Evolutionary conservation across 2,888 invertebrate genomes (phyloP), one percentile per base, ranked within the genome.

Genomic region (Tuberolachnus salignus): DNA sequence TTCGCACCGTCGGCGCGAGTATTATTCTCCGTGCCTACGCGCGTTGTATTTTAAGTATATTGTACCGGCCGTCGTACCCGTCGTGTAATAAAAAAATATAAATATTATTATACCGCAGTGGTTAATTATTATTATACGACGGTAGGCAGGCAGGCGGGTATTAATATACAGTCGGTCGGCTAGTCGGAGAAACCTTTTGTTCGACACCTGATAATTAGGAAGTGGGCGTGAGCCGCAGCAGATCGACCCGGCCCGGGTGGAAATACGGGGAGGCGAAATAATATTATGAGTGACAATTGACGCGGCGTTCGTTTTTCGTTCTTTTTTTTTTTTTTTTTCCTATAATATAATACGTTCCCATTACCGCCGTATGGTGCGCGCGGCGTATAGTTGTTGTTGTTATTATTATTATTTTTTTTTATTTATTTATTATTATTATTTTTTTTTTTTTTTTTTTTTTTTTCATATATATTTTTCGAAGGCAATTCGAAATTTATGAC

Each of bases 211-310:
- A 75, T 75, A 75, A 75, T 75, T 75, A 75, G 66, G 66, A 75
- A 66, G 55, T 66, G 75, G 74, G 74, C 64, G 75, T 66, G 49
- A 44, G 13, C 34, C 34, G 34, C 34, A 34, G 34, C 34, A 34
- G 34, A 34, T 34, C 34, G 34, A 34, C 34, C 3, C 34, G 34
- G 6, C 34, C 6, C 34, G 34, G 6, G 34, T 3, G 6, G 34
- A 34, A 34, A 34, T 42, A 1, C 55, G 64, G 4, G 46, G 13
- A 34, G 8, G n/a, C 44, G n/a, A 42, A 34, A 53, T n/a, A n/a
- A n/a, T 66, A 67, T 75, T 75, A 75, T 67, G 75, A 75, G 75
- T 75, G 75, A 75, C 75, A 75, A 75, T 75, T 66, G 75, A 59
- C 75, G 66, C 14, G 19, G 19, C 21, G 44, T 64, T 55, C 66